These are phyloP conservation scores for Drosophila tsacasi DNA, from an alignment of 1,140 invertebrate genomes.

Conservation along the genomic window DNA sequence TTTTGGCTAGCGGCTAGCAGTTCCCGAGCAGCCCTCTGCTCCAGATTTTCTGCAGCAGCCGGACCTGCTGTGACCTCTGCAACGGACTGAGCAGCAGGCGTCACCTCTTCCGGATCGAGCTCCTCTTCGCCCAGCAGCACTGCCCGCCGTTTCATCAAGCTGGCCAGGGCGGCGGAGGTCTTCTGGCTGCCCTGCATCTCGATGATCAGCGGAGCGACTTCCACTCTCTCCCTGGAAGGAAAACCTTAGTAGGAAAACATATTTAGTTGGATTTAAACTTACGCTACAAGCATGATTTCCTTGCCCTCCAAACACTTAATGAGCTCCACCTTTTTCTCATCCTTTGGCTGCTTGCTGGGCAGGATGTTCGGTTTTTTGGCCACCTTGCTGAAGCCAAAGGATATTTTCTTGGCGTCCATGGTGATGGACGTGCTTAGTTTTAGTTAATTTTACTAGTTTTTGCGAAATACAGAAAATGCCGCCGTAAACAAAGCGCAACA, in stretches of 20 bases:
- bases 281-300: constrained; percentile 90
- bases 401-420: constrained; percentile 89
- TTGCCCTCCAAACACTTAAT: constrained; percentile 92
- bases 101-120: constrained; percentile 38
- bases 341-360: constrained; percentile 82
- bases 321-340: constrained; percentile 87
- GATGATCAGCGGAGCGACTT: constrained; percentile 87
- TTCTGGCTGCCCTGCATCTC: constrained; percentile 87
- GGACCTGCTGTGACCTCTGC: constrained; percentile 64
- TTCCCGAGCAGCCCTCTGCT: constrained; percentile 86
- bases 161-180: constrained; percentile 86
- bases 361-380: constrained; percentile 88
- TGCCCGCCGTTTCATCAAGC: constrained; percentile 71
- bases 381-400: constrained; percentile 91
- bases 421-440: background rate
- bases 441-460: background rate
- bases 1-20: constrained; percentile 67
- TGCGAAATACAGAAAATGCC: constrained; percentile 32
- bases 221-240: constrained; percentile 86
- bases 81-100: constrained; percentile 45
- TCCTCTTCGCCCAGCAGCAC: constrained; percentile 76
- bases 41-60: constrained; percentile 83
- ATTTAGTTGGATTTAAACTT: constrained; percentile 66
- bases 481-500: constrained; percentile 69
- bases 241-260: background rate